Percentiles rank a stretch among this genome's conserved stretches.
Evolutionary conservation across 2,113 vertebrate species (phyloP).

Genomic region (Oreocharis arfaki): DNA sequence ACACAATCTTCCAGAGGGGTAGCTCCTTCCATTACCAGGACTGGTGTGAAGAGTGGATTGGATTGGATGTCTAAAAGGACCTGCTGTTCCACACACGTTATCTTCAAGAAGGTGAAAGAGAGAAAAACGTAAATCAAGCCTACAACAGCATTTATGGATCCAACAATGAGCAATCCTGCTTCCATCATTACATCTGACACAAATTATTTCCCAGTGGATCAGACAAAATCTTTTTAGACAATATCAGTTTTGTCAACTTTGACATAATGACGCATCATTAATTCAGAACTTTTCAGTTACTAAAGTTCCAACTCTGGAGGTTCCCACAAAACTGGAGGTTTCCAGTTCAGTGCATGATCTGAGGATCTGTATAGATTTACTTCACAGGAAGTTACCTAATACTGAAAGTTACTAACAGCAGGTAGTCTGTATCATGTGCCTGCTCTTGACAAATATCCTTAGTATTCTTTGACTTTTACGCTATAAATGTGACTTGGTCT

Average conservation of each 20-base stretch:
- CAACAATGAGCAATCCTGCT: neutral
- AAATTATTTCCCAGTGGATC: neutral
- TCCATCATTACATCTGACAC: neutral
- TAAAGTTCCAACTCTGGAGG: neutral
- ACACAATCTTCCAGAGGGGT: conserved; percentile 83
- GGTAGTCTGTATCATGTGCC: neutral
- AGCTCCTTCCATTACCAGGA: conserved; percentile 80
- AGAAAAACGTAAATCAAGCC: neutral
- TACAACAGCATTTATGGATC: neutral
- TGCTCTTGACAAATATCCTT: neutral
- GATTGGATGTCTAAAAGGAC: conserved; percentile 76
- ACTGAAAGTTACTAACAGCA: neutral
- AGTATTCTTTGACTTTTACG: neutral
- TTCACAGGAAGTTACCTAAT: neutral
- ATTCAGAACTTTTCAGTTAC: neutral
- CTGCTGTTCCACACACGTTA: conserved; percentile 87
- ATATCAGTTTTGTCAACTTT: neutral
- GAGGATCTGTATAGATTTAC: neutral
- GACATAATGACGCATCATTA: neutral
- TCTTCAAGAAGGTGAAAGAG: conserved; percentile 68
- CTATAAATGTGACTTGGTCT: neutral
- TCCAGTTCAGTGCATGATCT: neutral
- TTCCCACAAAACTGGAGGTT: neutral
- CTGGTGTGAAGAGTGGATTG: conserved; percentile 88
- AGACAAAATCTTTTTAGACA: neutral